Conservation (phyloP, 2,113 vertebrate species). For the Carassius gibelio region DNA sequence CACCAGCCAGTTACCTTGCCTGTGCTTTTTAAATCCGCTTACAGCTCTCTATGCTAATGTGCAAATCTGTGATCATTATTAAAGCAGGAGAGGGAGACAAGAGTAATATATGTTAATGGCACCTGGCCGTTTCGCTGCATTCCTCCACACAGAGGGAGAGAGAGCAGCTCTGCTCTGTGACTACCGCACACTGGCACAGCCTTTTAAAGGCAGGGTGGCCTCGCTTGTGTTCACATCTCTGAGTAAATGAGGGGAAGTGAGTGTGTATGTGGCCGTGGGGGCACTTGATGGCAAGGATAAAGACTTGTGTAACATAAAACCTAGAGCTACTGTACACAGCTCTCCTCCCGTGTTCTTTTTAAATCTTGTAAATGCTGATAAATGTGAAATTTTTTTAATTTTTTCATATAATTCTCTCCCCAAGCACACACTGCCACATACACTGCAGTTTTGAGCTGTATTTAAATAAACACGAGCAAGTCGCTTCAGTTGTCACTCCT, state of each 20-base stretch:
- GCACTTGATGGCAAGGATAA: constrained; percentile 15
- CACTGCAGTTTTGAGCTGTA: neutral
- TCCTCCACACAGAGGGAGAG: constrained; percentile 12
- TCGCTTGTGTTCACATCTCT: neutral
- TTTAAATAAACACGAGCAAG: neutral
- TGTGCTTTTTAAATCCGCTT: constrained; percentile 62
- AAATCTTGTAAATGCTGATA: neutral
- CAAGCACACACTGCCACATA: neutral
- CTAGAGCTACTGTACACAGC: neutral
- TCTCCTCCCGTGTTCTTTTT: neutral
- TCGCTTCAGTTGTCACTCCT: neutral
- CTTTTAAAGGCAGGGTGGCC: constrained; percentile 18
- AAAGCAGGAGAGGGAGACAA: constrained; percentile 58
- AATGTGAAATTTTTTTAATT: neutral
- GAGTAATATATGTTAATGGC: constrained; percentile 62
- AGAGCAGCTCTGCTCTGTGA: constrained; percentile 20
- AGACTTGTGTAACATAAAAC: neutral
- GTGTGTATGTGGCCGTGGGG: neutral
- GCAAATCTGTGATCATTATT: constrained; percentile 55
- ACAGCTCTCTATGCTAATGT: constrained; percentile 61
- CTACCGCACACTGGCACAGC: neutral
- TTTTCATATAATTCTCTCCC: too few species aligned
- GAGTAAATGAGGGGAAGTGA: neutral
- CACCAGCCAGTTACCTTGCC: constrained; percentile 50
- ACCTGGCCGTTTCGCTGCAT: constrained; percentile 55